Evolutionary conservation across 2,888 invertebrate species (phyloP).

Genomic region (Agonopterix heracliana): DNA sequence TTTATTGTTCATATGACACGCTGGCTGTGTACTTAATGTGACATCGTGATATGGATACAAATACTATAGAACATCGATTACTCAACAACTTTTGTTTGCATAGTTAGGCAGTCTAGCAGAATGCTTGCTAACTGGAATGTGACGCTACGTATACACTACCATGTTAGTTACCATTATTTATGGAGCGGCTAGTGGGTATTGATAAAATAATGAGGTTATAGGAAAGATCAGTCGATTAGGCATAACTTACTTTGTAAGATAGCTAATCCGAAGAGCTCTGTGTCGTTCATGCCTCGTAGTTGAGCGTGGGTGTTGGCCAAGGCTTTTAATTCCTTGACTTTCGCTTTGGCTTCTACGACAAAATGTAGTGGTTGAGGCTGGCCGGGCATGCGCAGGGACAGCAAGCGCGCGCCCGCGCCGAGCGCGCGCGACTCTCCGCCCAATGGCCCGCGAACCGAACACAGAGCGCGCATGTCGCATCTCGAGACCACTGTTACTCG

Average conservation of each 20-base stretch:
- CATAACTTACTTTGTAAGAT: constrained; percentile 83
- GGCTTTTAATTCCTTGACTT: constrained; percentile 88
- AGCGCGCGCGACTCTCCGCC: constrained; percentile 83
- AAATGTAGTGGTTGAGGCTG: constrained; percentile 67
- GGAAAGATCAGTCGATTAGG: too few species aligned
- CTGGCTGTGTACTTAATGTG: constrained; percentile 12
- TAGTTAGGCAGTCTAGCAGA: constrained; percentile 29
- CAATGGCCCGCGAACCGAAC: constrained; percentile 89
- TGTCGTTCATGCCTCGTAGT: constrained; percentile 88
- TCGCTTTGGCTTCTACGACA: constrained; percentile 86
- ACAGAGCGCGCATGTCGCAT: constrained; percentile 84
- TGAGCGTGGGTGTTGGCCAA: constrained; percentile 88
- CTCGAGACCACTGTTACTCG: constrained; percentile 70
- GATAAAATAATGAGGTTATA: too few species aligned
- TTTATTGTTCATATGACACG: constrained; percentile 11
- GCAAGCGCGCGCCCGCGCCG: constrained; percentile 79
- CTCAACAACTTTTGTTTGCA: constrained; percentile 39
- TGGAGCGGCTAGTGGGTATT: too few species aligned
- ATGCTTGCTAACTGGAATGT: constrained; percentile 24
- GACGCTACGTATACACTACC: neutral
- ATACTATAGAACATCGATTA: constrained; percentile 41
- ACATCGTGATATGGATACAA: constrained; percentile 32
- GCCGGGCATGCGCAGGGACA: constrained; percentile 79
- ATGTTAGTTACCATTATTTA: too few species aligned
- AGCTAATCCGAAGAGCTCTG: constrained; percentile 90